Evolutionary conservation across 2,113 vertebrate genomes (phyloP).

Genomic region (Phylloscopus trochiloides): DNA sequence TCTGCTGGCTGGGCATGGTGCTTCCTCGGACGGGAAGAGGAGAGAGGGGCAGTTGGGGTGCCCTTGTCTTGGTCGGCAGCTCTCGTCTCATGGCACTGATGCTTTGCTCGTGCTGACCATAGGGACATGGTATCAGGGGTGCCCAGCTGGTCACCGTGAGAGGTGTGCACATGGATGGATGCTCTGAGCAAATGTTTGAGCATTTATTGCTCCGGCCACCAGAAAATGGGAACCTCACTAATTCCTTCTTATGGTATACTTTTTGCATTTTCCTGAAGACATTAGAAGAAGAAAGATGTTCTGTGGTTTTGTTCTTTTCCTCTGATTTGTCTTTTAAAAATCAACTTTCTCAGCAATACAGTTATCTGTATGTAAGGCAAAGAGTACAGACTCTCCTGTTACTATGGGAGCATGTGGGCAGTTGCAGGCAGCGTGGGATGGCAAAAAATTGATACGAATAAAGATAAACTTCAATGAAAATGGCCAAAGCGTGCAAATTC

Average conservation of each 20-base stretch:
- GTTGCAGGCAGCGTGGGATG: neutral
- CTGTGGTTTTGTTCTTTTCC: neutral
- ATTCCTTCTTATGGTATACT: neutral
- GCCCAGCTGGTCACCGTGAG: neutral
- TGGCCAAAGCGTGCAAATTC: neutral
- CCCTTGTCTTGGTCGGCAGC: neutral
- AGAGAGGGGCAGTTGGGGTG: neutral
- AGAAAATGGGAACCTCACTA: neutral
- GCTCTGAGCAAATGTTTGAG: neutral
- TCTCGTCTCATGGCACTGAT: fast-evolving
- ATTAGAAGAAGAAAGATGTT: neutral
- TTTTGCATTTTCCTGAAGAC: neutral
- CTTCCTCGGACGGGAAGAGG: neutral
- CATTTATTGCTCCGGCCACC: neutral
- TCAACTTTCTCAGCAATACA: neutral
- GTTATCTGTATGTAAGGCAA: neutral
- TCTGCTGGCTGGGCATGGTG: neutral
- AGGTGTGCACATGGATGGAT: neutral
- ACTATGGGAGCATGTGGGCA: neutral
- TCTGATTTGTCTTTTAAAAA: neutral
- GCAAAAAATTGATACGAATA: neutral
- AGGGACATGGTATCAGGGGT: fast-evolving
- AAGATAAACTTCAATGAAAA: neutral
- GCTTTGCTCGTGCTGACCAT: fast-evolving
- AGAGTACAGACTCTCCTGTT: neutral